Percentiles rank a stretch among this genome's conserved stretches.
Conservation (phyloP, 2,888 invertebrate species). For the Malachius bipustulatus region DNA sequence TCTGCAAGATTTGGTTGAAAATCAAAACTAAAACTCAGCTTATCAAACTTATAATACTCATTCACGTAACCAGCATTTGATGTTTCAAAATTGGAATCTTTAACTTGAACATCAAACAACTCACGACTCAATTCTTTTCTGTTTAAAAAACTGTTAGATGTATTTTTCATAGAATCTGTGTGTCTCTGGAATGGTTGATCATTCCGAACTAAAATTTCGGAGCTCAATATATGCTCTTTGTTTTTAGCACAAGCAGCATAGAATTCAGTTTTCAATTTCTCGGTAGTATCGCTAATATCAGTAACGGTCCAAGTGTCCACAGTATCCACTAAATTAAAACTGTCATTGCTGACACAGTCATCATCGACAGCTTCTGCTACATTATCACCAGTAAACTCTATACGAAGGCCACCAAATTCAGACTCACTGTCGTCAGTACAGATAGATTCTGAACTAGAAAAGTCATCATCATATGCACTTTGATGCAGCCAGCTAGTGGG, state of each 20-base stretch:
- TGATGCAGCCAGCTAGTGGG: conserved; percentile 39
- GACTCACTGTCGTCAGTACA: conserved; percentile 37
- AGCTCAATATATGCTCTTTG: conserved; percentile 29
- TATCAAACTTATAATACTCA: conserved; percentile 26
- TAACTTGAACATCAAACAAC: not conserved
- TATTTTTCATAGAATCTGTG: not conserved
- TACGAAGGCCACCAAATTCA: conserved; percentile 51
- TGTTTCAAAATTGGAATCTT: not conserved
- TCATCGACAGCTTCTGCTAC: conserved; percentile 73
- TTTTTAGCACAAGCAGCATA: conserved; percentile 33
- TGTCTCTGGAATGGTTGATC: not conserved
- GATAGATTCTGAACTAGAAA: conserved; percentile 41
- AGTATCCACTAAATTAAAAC: conserved; percentile 26
- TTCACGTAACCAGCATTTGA: conserved; percentile 13
- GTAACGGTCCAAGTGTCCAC: conserved; percentile 29
- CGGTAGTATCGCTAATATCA: conserved; percentile 31
- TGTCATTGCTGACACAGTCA: conserved; percentile 29
- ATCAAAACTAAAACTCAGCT: conserved; percentile 63
- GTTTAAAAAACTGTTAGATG: not conserved
- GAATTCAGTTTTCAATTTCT: conserved; percentile 40
- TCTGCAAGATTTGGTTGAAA: conserved; percentile 66
- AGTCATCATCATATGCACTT: conserved; percentile 38
- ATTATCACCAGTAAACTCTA: conserved; percentile 74
- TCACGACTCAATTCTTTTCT: not conserved
- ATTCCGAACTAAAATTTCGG: conserved; percentile 29